Conservation (phyloP, 64 coral and sea anemone genomes). For the Actinia tenebrosa region DNA sequence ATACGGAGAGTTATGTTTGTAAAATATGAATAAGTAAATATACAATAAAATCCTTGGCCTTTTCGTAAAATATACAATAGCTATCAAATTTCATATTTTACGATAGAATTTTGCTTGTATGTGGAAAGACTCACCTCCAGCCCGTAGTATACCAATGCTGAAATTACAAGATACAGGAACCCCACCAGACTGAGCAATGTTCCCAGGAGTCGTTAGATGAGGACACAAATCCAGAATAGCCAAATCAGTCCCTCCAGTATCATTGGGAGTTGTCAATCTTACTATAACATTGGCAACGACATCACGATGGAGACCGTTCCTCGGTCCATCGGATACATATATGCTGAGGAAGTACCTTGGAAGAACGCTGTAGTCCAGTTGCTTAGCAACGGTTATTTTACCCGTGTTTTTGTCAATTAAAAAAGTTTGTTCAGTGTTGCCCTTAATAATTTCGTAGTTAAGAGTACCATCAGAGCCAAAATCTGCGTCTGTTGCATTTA, state of each 20-base stretch:
- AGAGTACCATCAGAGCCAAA: slow-evolving; percentile 62
- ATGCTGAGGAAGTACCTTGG: slow-evolving; percentile 43
- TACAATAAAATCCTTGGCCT: no score
- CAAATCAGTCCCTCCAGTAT: slow-evolving; percentile 54
- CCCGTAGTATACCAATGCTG: background rate
- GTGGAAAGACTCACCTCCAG: background rate
- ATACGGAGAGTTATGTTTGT: no score
- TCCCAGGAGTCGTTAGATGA: slow-evolving; percentile 30
- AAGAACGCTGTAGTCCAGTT: slow-evolving; percentile 41
- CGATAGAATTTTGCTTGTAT: no score
- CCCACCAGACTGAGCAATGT: slow-evolving; percentile 38
- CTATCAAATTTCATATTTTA: no score
- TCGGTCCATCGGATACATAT: slow-evolving; percentile 32
- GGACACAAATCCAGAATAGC: background rate
- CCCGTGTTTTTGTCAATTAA: slow-evolving; percentile 54
- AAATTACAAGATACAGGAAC: slow-evolving; percentile 14
- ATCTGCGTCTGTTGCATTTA: slow-evolving; percentile 62
- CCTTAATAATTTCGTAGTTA: slow-evolving; percentile 29
- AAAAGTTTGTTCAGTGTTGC: slow-evolving; percentile 49
- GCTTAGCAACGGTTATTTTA: slow-evolving; percentile 23
- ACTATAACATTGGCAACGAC: slow-evolving; percentile 46
- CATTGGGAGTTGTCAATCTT: slow-evolving; percentile 44
- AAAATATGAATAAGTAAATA: no score
- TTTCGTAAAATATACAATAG: no score
- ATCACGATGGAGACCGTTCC: slow-evolving; percentile 13